Evolutionary conservation across 2,797 vertebrate genomes (phyloP).

Genomic region (Spea hammondii): DNA sequence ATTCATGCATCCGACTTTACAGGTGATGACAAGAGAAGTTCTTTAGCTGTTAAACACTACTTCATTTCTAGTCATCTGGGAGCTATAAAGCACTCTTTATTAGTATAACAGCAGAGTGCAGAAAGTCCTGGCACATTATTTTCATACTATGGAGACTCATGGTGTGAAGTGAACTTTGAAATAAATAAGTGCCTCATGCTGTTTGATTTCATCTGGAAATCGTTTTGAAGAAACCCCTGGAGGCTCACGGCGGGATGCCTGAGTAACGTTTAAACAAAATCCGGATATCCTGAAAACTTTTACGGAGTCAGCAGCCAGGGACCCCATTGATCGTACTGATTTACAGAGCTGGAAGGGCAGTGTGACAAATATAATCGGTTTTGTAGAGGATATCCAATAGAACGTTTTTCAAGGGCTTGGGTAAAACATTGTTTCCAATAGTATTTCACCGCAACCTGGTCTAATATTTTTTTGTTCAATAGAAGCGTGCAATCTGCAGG

Average conservation of each 20-base stretch:
- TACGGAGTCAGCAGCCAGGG: slow-evolving; percentile 32
- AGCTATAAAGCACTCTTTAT: slow-evolving; percentile 47
- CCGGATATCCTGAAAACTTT: slow-evolving; percentile 57
- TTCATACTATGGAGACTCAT: slow-evolving; percentile 41
- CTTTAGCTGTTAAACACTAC: slow-evolving; percentile 35
- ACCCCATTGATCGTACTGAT: slow-evolving; percentile 43
- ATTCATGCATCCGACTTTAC: not conserved
- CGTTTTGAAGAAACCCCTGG: slow-evolving; percentile 60
- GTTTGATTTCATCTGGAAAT: slow-evolving; percentile 63
- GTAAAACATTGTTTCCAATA: slow-evolving; percentile 5
- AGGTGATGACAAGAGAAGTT: slow-evolving; percentile 46
- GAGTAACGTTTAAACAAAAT: slow-evolving; percentile 58
- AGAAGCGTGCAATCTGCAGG: no score
- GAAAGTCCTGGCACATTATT: slow-evolving; percentile 35
- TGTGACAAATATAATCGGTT: slow-evolving; percentile 20
- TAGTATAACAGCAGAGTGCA: slow-evolving; percentile 24
- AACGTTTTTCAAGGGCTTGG: slow-evolving; percentile 15
- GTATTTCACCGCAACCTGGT: no score
- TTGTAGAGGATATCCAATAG: slow-evolving; percentile 28
- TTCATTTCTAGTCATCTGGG: slow-evolving; percentile 49
- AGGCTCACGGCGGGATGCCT: slow-evolving; percentile 57
- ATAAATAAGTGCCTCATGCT: slow-evolving; percentile 61
- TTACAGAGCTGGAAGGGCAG: slow-evolving; percentile 21
- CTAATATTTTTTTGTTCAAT: no score
- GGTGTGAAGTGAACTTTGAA: slow-evolving; percentile 35